These are phyloP conservation scores for Noctua comes DNA, from an alignment of 2,888 invertebrate species.

Conservation along the genomic window DNA sequence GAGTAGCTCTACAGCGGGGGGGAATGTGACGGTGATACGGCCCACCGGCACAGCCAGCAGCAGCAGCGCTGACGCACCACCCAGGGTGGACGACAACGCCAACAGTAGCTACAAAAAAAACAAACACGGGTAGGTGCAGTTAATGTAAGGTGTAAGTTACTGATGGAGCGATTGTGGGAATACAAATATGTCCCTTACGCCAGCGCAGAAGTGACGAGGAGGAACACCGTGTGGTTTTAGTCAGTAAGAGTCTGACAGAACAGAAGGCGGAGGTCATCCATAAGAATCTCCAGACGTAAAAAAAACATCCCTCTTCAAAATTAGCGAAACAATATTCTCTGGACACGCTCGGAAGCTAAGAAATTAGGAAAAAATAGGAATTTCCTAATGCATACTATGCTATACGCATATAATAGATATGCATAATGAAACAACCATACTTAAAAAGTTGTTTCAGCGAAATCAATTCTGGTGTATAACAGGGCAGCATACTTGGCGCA, in stretches of 20 bases:
- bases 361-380: no score
- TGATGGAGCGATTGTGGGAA: neutral
- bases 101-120: conserved; percentile 90
- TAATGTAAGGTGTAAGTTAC: neutral
- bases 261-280: neutral
- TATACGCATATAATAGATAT: no score
- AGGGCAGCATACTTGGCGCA: neutral
- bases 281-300: neutral
- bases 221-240: neutral
- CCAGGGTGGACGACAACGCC: conserved; percentile 92
- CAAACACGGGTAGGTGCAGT: neutral
- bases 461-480: neutral
- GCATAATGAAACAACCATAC: neutral
- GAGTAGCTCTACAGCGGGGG: conserved; percentile 91
- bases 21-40: conserved; percentile 92
- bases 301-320: neutral
- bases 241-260: neutral
- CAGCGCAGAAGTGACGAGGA: neutral
- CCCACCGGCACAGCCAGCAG: conserved; percentile 93
- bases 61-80: conserved; percentile 92
- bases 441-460: neutral
- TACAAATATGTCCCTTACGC: neutral
- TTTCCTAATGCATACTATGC: neutral
- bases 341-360: neutral
- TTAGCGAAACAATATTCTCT: neutral